phyloP scores from a whole-genome alignment of 1,140 invertebrate species.

The Brachionus manjavacas region DNA sequence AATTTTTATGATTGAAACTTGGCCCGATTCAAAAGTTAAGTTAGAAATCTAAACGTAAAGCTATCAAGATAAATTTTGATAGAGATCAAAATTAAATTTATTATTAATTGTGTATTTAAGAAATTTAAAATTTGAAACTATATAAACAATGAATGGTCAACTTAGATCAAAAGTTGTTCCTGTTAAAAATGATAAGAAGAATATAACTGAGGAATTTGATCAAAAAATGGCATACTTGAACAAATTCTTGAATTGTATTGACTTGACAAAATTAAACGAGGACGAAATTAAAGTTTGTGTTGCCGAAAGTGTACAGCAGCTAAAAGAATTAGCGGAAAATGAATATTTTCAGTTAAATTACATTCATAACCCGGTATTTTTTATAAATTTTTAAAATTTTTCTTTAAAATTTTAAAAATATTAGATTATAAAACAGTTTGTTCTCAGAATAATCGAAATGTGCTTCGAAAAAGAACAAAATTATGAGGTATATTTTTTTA shows the following conservation, averaged over 20 bases:
- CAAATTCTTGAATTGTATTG: not conserved
- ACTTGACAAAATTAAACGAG: not conserved
- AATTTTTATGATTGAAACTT: too few relatives aligned
- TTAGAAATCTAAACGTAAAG: not conserved
- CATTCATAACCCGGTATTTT: not conserved
- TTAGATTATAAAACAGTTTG: conserved; percentile 4
- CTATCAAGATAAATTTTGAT: not conserved
- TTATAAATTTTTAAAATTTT: not conserved
- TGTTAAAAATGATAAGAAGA: not conserved
- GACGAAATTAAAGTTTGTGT: not conserved
- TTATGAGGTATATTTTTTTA: not conserved
- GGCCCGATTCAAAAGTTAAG: not conserved
- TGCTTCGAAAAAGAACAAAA: not conserved
- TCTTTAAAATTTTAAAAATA: not conserved
- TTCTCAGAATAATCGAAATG: not conserved
- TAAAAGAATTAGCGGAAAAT: not conserved
- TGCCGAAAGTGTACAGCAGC: not conserved
- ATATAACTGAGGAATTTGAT: not conserved
- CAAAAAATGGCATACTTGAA: not conserved
- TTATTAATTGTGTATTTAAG: not conserved
- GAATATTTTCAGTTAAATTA: conserved; percentile 21
- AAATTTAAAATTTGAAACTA: not conserved
- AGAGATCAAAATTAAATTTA: not conserved
- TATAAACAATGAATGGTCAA: conserved; percentile 4
- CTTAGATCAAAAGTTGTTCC: not conserved